These are phyloP conservation scores for Natator depressus DNA, from an alignment of 2,113 vertebrate genomes.

Conservation along the genomic window DNA sequence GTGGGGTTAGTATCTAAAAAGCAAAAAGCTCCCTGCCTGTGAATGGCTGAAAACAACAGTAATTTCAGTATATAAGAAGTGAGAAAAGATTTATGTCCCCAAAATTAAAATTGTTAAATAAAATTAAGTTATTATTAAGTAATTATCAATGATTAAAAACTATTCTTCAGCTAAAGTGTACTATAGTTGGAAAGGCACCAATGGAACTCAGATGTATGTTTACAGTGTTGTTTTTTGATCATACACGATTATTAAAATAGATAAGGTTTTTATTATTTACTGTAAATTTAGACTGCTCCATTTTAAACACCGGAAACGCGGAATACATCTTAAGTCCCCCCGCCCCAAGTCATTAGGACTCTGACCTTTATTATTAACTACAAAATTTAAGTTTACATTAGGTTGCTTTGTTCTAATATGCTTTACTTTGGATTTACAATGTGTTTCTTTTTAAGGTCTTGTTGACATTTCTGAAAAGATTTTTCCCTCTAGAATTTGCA, in stretches of 20 bases:
- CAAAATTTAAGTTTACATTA: not conserved
- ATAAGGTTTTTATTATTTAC: not conserved
- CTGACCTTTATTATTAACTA: not conserved
- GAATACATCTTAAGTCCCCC: not conserved
- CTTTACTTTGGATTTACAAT: not conserved
- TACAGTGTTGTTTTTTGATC: not conserved
- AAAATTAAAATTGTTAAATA: not conserved
- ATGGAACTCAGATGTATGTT: not conserved
- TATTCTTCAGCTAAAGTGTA: not conserved
- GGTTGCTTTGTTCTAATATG: not conserved
- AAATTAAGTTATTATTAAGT: not conserved
- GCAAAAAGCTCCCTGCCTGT: not conserved
- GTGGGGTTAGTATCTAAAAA: slow-evolving; percentile 13
- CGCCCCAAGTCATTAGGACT: not conserved
- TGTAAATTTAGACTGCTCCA: not conserved
- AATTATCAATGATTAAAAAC: not conserved
- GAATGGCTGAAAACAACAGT: not conserved
- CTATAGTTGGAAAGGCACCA: not conserved
- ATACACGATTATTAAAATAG: not conserved
- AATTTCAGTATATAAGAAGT: not conserved
- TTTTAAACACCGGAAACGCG: not conserved
- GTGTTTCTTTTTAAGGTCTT: not conserved
- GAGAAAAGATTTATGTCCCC: not conserved
- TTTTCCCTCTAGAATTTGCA: not conserved
- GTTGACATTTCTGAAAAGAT: not conserved